Base-by-base conservation (phyloP, 2,113 vertebrate species). In the Bubalus kerabau region DNA sequence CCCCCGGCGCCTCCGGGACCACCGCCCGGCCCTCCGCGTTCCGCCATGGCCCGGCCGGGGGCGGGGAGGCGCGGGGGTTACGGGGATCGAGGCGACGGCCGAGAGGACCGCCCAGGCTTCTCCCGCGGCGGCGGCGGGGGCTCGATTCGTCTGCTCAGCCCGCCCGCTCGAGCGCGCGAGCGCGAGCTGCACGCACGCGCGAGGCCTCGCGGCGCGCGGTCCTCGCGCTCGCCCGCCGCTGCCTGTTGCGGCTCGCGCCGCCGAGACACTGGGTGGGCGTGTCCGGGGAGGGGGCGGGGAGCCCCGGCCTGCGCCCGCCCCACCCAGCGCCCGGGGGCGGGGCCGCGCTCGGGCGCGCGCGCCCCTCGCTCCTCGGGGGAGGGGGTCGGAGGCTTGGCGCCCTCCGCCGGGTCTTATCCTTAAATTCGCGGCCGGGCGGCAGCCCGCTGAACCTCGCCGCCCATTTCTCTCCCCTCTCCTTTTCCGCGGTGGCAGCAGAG, bases 121-220 rank as follows among this genome's bases (percentile, higher is more conserved):
- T 84, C 80, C 94, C 57, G 94, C 57, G 74, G 89, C 86, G 40
- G 95, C 91, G 12, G 89, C 86, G 40, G 87, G 71, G 91, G 57
- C 95, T 89, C 97, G 7, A 40, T 89, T 74, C 5, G 26, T 93
- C 93, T 95, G 84, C 92, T 96, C 96, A 57, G 96, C 93, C 96
- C 82, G 96, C 96, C 90, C 48, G 92, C 87, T 97, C 4, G 82
- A 81, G 92, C 95, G 95, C 96, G 94, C 96, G 96, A 48, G 94
- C 95, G 64, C 78, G 48, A 76, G 36, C 95, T 96, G 83, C 98
- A 97, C 98, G 98, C 98, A 98, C 95, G 98, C 98, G 98, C 98
- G 97, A 86, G 86, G 76, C 92, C 94, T 95, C 94, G 52, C 92
- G 84, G 87, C 92, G 96, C 96, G 96, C 97, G 80, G n/a, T 78